Conservation (phyloP, 2,888 invertebrate species). For the Drosophila rellima region DNA sequence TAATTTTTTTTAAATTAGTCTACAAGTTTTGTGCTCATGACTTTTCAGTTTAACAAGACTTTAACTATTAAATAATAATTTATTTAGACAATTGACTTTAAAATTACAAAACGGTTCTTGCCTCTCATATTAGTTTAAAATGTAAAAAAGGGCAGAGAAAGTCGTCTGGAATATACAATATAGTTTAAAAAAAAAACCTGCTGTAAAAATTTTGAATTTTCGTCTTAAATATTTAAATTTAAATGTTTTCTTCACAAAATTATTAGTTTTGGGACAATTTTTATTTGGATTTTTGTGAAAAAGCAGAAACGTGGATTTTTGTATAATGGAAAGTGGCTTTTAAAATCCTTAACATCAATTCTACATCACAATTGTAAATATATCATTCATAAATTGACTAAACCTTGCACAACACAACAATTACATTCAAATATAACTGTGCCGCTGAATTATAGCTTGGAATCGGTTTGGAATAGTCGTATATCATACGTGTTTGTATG, state of each 20-base stretch:
- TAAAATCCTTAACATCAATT: neutral
- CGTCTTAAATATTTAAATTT: no score
- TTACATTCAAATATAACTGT: conserved; percentile 19
- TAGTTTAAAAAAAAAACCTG: no score
- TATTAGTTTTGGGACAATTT: neutral
- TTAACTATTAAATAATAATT: neutral
- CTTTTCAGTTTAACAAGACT: neutral
- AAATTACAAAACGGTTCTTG: no score
- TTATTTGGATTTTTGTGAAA: no score
- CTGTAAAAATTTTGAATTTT: no score
- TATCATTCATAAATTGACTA: conserved; percentile 18
- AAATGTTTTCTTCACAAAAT: no score
- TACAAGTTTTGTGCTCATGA: neutral
- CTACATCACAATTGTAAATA: neutral
- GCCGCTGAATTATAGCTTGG: conserved; percentile 35
- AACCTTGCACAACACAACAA: conserved; percentile 1
- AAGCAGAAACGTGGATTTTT: neutral
- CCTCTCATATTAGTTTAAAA: neutral
- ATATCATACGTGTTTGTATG: conserved; percentile 38
- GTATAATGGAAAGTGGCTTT: neutral
- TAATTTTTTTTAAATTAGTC: neutral
- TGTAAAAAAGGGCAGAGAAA: neutral
- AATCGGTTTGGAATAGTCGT: conserved; percentile 26
- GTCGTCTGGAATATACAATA: neutral
- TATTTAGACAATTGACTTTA: no score